A percentile compares a stretch with the other conserved stretches of the same genome.
These are phyloP conservation scores for Nannoperca obscura DNA, from an alignment of 2,797 vertebrate genomes.

Conservation along the genomic window DNA sequence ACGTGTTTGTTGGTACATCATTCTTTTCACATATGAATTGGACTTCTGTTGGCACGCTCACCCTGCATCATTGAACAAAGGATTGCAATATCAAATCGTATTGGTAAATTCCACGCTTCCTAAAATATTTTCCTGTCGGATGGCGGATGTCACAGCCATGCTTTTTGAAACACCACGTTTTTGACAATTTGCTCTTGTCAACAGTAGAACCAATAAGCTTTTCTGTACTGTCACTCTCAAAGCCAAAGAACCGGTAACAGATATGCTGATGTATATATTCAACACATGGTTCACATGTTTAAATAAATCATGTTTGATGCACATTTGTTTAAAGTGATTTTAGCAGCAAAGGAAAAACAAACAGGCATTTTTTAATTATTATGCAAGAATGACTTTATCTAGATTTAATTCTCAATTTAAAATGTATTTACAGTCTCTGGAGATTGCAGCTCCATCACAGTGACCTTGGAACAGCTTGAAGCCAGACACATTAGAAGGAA, in stretches of 20 bases:
- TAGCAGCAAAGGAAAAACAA: neutral
- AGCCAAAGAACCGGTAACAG: neutral
- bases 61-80: slow-evolving; percentile 25
- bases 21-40: slow-evolving; percentile 25
- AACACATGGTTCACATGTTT: neutral
- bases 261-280: neutral
- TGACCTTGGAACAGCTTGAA: slow-evolving; percentile 60
- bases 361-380: neutral
- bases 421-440: slow-evolving; percentile 28
- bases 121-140: slow-evolving; percentile 10
- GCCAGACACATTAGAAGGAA: slow-evolving; percentile 20
- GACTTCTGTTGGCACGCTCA: slow-evolving; percentile 13
- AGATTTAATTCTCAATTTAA: slow-evolving; percentile 31
- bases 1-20: neutral
- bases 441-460: slow-evolving; percentile 28
- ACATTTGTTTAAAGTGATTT: neutral
- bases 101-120: slow-evolving; percentile 40
- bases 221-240: neutral
- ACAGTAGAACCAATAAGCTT: neutral
- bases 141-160: slow-evolving; percentile 32
- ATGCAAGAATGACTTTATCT: slow-evolving; percentile 25
- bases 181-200: slow-evolving; percentile 39
- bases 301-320: neutral
- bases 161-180: slow-evolving; percentile 12
- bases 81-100: slow-evolving; percentile 35